These are phyloP conservation scores for Chloropsis hardwickii DNA, from an alignment of 2,113 vertebrate genomes.

Conservation along the genomic window DNA sequence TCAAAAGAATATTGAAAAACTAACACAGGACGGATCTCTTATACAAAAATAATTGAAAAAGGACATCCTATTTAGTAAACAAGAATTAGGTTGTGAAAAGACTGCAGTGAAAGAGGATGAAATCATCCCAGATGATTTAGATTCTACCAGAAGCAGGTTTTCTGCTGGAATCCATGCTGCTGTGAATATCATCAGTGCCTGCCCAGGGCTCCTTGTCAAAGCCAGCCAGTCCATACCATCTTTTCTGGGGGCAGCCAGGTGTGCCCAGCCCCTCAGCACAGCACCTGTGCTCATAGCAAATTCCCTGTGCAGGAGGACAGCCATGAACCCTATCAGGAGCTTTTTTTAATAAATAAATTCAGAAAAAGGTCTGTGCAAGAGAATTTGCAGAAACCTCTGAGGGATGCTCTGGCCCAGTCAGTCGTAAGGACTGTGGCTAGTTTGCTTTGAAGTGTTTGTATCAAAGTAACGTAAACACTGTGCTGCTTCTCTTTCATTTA, in stretches of 20 bases:
- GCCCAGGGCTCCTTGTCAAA: neutral
- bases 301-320: neutral
- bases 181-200: neutral
- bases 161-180: neutral
- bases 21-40: neutral
- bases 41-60: neutral
- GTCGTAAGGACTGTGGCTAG: neutral
- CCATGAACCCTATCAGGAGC: neutral
- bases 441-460: slow-evolving; percentile 28
- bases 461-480: neutral
- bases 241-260: neutral
- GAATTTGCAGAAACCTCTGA: neutral
- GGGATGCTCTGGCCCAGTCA: neutral
- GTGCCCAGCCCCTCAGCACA: neutral
- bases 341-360: neutral
- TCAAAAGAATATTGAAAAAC: neutral
- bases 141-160: neutral
- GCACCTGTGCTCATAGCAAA: neutral
- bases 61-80: neutral
- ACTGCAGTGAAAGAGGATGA: neutral
- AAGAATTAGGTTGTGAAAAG: neutral
- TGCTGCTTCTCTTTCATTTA: neutral
- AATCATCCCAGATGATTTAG: neutral
- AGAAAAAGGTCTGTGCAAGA: neutral
- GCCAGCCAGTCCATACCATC: rapidly evolving